Percentiles rank a stretch among this genome's conserved stretches.
Conservation (phyloP, 2,797 vertebrate genomes). For the Falco berigora region DNA sequence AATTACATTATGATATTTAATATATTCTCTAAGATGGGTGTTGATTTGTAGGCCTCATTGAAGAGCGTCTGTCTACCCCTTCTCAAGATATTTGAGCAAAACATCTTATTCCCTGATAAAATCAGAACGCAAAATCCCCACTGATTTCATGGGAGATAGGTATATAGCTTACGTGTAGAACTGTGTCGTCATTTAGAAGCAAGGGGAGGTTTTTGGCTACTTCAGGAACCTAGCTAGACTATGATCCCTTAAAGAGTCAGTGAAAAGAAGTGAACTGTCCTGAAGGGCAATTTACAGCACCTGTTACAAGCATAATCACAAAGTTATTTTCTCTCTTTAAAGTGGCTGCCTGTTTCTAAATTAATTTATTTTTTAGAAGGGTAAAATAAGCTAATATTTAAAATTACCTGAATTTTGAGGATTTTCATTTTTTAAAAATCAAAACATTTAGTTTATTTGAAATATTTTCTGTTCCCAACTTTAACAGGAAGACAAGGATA, state of each 20-base stretch:
- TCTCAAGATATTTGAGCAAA: neutral
- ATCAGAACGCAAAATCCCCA: neutral
- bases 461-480: neutral
- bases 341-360: neutral
- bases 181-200: neutral
- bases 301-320: neutral
- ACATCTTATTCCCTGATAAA: neutral
- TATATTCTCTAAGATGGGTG: neutral
- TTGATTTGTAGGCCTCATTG: neutral
- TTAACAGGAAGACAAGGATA: neutral
- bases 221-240: neutral
- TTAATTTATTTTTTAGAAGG: neutral
- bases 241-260: neutral
- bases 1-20: rapidly evolving
- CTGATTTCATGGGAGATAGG: neutral
- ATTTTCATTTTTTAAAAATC: neutral
- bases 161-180: neutral
- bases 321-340: neutral
- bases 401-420: neutral
- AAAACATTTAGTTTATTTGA: neutral
- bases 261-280: neutral
- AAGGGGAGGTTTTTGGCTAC: neutral
- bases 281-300: neutral
- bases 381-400: neutral
- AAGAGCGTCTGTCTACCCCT: neutral